Evolutionary conservation across 2,888 invertebrate species (phyloP), one percentile per base, ranked within the genome.

Genomic region (Phragmatobia fuliginosa): DNA sequence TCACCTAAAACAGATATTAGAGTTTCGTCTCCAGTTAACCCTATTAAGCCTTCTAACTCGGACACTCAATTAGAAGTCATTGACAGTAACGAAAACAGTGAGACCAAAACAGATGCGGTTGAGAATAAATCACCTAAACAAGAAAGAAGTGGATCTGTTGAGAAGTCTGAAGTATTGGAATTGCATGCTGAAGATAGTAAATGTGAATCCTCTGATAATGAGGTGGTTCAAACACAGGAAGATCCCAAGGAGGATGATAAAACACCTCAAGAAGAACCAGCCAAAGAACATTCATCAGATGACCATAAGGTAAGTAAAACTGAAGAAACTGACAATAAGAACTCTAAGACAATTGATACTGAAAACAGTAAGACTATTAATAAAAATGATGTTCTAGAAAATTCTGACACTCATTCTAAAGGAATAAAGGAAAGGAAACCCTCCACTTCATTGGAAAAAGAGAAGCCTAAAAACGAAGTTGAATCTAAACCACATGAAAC

Each of bases 371-470:
- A 87, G 81, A 81, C 83, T 86, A 88, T 84, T 91, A 92, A 91
- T 91, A 84, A 90, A 89, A 88, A 85, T 90, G 91, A 91, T 92
- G 91, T 93, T 92, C 91, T 93, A 93, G 93, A 91, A 81, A 88
- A 79, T 83, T 79, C 81, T 84, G 77, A 84, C 66, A 81, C 68
- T 69, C 64, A 88, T 85, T 84, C 83, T 77, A 87, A 74, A 82
- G 78, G 79, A 77, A 79, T 73, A 72, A 83, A 78, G 76, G 72
- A 81, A 78, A 79, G 81, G 71, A 85, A 85, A 72, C 75, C 74
- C 64, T 83, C 85, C 71, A 83, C 79, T 66, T 86, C 85, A 73
- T 78, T 85, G 61, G 71, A n/a, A 68, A 80, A 73, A 41, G 73
- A 75, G 10, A 69, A 81, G 61, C 70, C 76, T 71, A 79, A 79